Percentiles rank a stretch among this genome's conserved stretches.
Evolutionary conservation across 2,113 vertebrate genomes (phyloP).

Genomic region (Chinchilla lanigera): DNA sequence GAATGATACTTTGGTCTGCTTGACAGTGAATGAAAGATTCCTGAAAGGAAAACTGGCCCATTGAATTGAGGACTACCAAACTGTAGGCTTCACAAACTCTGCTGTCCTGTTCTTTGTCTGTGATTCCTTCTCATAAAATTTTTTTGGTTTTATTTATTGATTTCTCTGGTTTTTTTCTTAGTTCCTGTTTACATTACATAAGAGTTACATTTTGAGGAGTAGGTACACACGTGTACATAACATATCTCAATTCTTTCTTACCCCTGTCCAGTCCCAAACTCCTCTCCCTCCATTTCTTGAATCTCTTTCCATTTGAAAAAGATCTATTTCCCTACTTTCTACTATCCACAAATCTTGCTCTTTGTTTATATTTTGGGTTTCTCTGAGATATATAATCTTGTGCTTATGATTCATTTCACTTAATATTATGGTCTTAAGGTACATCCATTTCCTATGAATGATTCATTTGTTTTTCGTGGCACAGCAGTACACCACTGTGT

Average conservation of each 20-base stretch:
- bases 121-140: not conserved
- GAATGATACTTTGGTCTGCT: fast-evolving
- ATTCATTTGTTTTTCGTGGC: not conserved
- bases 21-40: not conserved
- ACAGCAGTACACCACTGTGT: not conserved
- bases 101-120: not conserved
- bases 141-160: not conserved
- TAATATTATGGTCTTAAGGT: not conserved
- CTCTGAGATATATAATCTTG: not conserved
- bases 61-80: not conserved
- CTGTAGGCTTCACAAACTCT: not conserved
- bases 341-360: not conserved
- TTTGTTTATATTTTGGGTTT: not conserved
- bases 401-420: not conserved
- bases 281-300: not conserved
- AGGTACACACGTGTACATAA: not conserved
- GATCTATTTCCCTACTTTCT: not conserved
- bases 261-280: not conserved
- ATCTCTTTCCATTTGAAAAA: not conserved
- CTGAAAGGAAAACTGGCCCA: not conserved
- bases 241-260: not conserved
- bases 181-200: not conserved
- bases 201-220: too few species aligned
- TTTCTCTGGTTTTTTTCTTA: not conserved
- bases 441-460: not conserved